phyloP scores from a whole-genome alignment of 1,140 invertebrate species.

The Pteromalus puparum region DNA sequence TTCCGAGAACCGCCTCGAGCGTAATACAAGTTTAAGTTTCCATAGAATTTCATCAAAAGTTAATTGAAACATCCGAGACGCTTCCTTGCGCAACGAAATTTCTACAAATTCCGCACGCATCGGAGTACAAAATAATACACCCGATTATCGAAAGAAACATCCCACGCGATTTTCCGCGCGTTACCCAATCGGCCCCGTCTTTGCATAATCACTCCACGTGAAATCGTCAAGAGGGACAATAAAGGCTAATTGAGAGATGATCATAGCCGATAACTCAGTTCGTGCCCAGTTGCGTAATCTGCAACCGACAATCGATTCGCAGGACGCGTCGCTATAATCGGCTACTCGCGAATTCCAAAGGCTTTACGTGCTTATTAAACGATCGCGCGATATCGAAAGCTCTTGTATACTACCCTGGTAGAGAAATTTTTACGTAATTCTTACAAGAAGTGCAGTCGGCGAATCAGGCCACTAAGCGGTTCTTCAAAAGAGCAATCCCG shows the following conservation, averaged over 20 bases:
- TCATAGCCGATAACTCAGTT: slow-evolving; percentile 25
- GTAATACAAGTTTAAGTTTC: no score
- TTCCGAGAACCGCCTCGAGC: no score
- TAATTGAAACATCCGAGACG: no score
- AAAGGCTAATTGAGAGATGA: slow-evolving; percentile 42
- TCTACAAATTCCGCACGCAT: no score
- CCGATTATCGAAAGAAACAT: background rate
- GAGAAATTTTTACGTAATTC: background rate
- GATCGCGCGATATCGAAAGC: no score
- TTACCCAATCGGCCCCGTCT: background rate
- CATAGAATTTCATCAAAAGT: no score
- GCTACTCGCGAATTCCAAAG: background rate
- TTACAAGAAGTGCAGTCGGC: no score
- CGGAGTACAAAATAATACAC: no score
- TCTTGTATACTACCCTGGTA: no score
- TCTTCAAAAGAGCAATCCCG: background rate
- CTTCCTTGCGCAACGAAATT: no score
- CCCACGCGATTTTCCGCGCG: background rate
- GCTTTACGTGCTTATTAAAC: slow-evolving; percentile 29
- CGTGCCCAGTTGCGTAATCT: background rate
- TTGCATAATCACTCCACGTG: background rate
- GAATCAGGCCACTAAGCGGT: background rate
- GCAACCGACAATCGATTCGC: background rate
- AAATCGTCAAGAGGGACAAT: background rate
- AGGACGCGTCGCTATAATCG: slow-evolving; percentile 8